These are phyloP conservation scores for Fratercula arctica DNA, from an alignment of 2,797 vertebrate species.

Conservation along the genomic window DNA sequence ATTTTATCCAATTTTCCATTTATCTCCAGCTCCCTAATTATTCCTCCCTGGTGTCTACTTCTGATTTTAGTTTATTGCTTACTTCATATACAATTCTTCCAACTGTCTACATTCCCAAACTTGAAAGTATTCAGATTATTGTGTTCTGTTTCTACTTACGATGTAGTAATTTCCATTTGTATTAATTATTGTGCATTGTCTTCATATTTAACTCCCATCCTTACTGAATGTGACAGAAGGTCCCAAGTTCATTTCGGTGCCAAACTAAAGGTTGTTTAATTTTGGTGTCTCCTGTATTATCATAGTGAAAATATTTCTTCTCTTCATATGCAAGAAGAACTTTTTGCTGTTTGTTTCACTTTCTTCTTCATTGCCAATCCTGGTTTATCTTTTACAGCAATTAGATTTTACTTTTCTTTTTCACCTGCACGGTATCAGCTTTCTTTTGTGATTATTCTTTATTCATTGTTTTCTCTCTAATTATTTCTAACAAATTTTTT, in stretches of 20 bases:
- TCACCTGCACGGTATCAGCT: neutral
- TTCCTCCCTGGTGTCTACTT: neutral
- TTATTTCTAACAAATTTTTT: neutral
- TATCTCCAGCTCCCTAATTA: neutral
- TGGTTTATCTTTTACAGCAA: neutral
- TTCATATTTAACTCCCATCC: neutral
- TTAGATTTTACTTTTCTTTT: neutral
- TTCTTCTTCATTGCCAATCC: neutral
- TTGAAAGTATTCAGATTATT: neutral
- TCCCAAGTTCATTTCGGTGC: neutral
- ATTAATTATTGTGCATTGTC: neutral
- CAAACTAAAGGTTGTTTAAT: neutral
- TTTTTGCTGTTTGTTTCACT: neutral
- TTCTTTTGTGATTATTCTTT: neutral
- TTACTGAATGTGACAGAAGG: neutral
- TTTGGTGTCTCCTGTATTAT: neutral
- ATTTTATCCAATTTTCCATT: neutral
- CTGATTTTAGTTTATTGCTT: neutral
- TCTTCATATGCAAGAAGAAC: neutral
- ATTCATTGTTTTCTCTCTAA: neutral
- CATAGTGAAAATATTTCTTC: neutral
- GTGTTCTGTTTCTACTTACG: neutral
- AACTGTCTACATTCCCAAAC: neutral
- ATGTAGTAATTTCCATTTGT: neutral
- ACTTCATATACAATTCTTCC: neutral